Evolutionary conservation across 2,888 invertebrate genomes (phyloP).

Genomic region (Toxonevra muliebris): DNA sequence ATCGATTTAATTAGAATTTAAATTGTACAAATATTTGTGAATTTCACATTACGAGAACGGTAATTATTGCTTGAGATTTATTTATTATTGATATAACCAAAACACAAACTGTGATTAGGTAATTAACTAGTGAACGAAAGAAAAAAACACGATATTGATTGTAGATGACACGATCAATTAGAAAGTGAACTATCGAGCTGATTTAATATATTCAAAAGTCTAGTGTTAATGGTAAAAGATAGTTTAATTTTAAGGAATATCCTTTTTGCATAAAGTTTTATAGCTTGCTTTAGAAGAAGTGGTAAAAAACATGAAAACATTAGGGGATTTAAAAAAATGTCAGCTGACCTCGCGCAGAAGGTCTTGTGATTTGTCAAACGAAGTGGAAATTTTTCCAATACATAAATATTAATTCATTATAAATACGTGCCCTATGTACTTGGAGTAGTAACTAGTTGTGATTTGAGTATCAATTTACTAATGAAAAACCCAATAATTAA

Average conservation of each 20-base stretch:
- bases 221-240: background rate
- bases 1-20: background rate
- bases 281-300: background rate
- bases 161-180: no score
- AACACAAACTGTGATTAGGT: slow-evolving; percentile 17
- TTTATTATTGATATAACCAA: background rate
- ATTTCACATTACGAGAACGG: slow-evolving; percentile 24
- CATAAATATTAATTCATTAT: no score
- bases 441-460: background rate
- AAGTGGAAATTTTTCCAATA: background rate
- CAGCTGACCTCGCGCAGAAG: slow-evolving; percentile 33
- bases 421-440: no score
- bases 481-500: background rate
- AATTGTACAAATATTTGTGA: slow-evolving; percentile 13
- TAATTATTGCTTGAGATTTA: slow-evolving; percentile 17
- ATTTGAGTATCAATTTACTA: background rate
- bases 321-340: slow-evolving; percentile 21
- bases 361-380: slow-evolving; percentile 31
- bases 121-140: slow-evolving; percentile 16
- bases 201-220: background rate
- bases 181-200: background rate
- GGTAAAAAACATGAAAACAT: slow-evolving; percentile 21
- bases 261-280: no score
- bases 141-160: no score
- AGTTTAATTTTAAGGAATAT: background rate